Evolutionary conservation across 1,140 invertebrate species (phyloP).

Genomic region (Drosophila neocordata): DNA sequence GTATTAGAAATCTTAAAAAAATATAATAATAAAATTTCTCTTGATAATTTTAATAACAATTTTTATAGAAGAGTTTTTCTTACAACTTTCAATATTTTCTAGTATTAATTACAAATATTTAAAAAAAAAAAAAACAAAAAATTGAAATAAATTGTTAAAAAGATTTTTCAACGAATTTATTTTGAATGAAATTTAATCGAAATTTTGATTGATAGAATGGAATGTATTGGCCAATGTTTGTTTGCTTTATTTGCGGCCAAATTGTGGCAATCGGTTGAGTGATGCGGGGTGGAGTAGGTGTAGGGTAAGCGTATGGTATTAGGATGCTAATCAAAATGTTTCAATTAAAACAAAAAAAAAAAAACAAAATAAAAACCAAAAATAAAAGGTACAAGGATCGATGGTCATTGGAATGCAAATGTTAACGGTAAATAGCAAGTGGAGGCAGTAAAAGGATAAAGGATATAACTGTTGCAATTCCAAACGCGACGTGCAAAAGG

Average conservation of each 20-base stretch:
- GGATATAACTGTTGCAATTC: slow-evolving; percentile 34
- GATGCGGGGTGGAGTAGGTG: background rate
- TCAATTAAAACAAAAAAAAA: slow-evolving; percentile 48
- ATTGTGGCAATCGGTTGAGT: background rate
- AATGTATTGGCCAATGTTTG: background rate
- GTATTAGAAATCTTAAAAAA: too few species aligned
- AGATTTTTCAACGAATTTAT: background rate
- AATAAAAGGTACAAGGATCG: slow-evolving; percentile 11
- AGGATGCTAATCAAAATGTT: slow-evolving; percentile 60
- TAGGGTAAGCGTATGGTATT: background rate
- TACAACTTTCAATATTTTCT: too few species aligned
- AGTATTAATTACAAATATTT: too few species aligned
- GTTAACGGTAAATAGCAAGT: background rate
- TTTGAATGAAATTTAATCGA: background rate
- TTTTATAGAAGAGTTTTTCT: too few species aligned
- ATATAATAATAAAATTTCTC: too few species aligned
- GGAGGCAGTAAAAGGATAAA: background rate
- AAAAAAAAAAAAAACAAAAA: too few species aligned
- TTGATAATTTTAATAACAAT: too few species aligned
- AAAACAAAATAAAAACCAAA: too few species aligned
- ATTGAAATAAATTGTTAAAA: too few species aligned
- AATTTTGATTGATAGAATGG: background rate
- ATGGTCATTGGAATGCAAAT: slow-evolving; percentile 10
- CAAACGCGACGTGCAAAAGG: slow-evolving; percentile 38
- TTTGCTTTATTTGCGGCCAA: slow-evolving; percentile 7